A percentile compares a stretch with the other conserved stretches of the same genome.
These are phyloP conservation scores for Upupa epops DNA, from an alignment of 2,113 vertebrate genomes.

Conservation along the genomic window DNA sequence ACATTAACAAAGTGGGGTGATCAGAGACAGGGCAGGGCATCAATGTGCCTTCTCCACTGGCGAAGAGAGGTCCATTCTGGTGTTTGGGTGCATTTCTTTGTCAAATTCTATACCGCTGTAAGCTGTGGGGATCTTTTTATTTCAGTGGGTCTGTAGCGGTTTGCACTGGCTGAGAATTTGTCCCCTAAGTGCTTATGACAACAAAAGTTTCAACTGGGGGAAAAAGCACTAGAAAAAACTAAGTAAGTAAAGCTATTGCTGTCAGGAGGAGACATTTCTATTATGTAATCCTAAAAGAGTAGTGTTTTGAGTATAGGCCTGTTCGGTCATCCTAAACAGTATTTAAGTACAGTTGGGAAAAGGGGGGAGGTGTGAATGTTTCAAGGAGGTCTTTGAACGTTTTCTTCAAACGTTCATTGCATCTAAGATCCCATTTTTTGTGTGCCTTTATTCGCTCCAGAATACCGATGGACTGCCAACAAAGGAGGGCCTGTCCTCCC, in stretches of 20 bases:
- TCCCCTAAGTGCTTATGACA: slow-evolving; percentile 47
- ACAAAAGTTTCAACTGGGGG: slow-evolving; percentile 61
- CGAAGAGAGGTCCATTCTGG: background rate
- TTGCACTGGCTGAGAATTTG: slow-evolving; percentile 42
- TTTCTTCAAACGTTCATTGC: slow-evolving; percentile 88
- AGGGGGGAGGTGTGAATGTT: slow-evolving; percentile 63
- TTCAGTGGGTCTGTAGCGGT: slow-evolving; percentile 33
- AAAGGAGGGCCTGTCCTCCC: slow-evolving; percentile 93
- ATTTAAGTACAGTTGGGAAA: slow-evolving; percentile 50
- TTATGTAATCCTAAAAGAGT: slow-evolving; percentile 39
- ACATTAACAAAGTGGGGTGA: background rate
- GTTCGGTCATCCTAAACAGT: slow-evolving; percentile 69
- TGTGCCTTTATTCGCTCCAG: slow-evolving; percentile 92
- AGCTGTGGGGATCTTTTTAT: slow-evolving; percentile 1
- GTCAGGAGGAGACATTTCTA: slow-evolving; percentile 56
- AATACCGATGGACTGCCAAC: slow-evolving; percentile 84
- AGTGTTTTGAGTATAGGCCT: slow-evolving; percentile 45
- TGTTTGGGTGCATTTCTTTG: slow-evolving; percentile 15
- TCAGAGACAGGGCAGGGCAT: background rate
- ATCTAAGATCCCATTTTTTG: slow-evolving; percentile 87
- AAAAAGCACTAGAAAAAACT: slow-evolving; percentile 48
- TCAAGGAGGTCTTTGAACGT: slow-evolving; percentile 81
- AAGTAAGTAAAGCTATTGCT: slow-evolving; percentile 48
- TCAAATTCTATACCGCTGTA: background rate
- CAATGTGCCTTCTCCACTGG: background rate